Base-by-base conservation (phyloP, 2,797 vertebrate genomes). In the Phoxinus dragarum region DNA sequence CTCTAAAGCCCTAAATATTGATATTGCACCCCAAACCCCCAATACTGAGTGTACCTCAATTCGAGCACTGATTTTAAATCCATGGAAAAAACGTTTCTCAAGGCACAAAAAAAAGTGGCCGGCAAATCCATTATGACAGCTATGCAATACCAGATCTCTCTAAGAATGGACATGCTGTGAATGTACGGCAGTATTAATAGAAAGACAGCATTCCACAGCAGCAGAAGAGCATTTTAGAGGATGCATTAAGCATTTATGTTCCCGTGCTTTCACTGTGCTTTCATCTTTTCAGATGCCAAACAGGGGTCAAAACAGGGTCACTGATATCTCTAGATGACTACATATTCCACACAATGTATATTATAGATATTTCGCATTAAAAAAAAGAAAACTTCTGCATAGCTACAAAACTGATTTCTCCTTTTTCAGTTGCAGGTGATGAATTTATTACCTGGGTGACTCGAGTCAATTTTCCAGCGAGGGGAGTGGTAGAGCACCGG, bases 371-470 rank as follows among this genome's bases (percentile, higher is more conserved):
- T 23, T 1, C 12, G 14, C 3, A 6, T 31, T 9, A 17, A 14
- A 3, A 3, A 31, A 27, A 23, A 6, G 4, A 34, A 21, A 4
- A 47, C 0, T 12, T 14, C 44, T 47, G 44, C 44, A n/a, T 56
- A 34, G 6, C 19, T 38, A n/a, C 36, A 16, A 52, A 76, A 42
- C 38, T 64, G 40, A 79, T 66, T 47, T 68, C 2, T 47, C 27
- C 1, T 23, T 80, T 85, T 44, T 68, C 38, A 87, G 34, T 84
- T 90, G 31, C 81, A 95, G 94, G 94, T 94, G 92, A 95, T 94
- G 94, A 92, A 49, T 91, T 86, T 84, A 19, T 78, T 79, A 73
- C 85, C 75, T 71, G 77, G 84, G 69, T 93, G 89, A 93, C 86
- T 34, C 84, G 87, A 34, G 44, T 56, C 34, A 17, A 5, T 54